Conservation (phyloP, 1,140 invertebrate species). For the Brachionus paranguensis region DNA sequence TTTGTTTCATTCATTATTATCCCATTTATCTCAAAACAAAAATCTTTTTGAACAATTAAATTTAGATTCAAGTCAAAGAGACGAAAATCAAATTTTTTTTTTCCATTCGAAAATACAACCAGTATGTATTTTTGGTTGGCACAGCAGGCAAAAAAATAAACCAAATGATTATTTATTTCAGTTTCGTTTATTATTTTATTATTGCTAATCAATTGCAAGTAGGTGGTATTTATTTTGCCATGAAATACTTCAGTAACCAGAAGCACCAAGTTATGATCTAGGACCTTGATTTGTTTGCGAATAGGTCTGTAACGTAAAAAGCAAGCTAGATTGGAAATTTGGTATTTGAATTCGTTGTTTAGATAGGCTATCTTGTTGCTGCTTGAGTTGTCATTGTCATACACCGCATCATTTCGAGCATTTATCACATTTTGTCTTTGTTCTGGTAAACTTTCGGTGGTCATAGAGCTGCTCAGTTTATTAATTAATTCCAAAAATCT, state of each 20-base stretch:
- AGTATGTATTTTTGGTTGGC: background rate
- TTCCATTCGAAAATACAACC: background rate
- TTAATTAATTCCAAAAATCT: background rate
- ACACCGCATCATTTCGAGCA: background rate
- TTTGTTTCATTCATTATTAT: background rate
- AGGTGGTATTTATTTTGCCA: slow-evolving; percentile 2
- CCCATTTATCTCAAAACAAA: background rate
- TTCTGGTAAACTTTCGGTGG: background rate
- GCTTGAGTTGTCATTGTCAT: background rate
- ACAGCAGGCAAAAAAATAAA: background rate
- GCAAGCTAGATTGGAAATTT: background rate
- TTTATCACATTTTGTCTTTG: background rate
- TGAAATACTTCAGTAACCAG: background rate
- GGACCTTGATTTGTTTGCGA: background rate
- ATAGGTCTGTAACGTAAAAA: background rate
- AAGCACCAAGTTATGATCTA: background rate
- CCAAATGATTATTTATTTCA: slow-evolving; percentile 1
- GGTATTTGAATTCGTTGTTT: slow-evolving; percentile 19
- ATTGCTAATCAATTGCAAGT: background rate
- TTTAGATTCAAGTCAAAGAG: background rate
- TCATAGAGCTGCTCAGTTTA: background rate
- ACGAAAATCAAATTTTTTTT: background rate
- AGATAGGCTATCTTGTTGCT: background rate
- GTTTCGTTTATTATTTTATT: background rate
- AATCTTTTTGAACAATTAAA: background rate